Evolutionary conservation across 2,113 vertebrate species (phyloP).

Genomic region (Baryphthengus martii): DNA sequence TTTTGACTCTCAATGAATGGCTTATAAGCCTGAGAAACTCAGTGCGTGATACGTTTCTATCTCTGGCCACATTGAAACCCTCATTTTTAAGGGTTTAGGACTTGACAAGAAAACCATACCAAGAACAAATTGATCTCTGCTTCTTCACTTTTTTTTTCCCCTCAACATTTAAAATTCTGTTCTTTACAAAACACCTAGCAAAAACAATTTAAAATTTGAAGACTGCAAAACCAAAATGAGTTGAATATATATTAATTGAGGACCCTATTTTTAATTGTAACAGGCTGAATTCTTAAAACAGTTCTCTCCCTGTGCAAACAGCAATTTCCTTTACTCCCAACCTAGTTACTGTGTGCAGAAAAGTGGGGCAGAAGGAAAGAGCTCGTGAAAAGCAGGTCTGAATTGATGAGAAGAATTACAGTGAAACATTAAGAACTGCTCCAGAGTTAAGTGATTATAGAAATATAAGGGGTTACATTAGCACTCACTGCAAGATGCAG

Average conservation of each 20-base stretch:
- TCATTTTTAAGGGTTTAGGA: conserved; percentile 11
- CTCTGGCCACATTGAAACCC: neutral
- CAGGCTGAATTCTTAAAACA: neutral
- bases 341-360: neutral
- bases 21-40: neutral
- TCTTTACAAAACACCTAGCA: neutral
- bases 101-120: neutral
- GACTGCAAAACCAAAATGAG: neutral
- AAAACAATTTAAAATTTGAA: neutral
- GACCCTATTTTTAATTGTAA: neutral
- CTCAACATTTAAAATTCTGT: neutral
- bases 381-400: neutral
- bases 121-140: neutral
- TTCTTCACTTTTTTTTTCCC: neutral
- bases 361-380: neutral
- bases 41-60: neutral
- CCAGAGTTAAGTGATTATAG: neutral
- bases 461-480: neutral
- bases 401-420: neutral
- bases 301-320: neutral
- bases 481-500: neutral
- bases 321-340: neutral
- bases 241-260: neutral
- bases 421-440: neutral
- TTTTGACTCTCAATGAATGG: conserved; percentile 14